These are phyloP conservation scores for Sceliomorpha sp. DNA, from an alignment of 2,888 invertebrate species.

Conservation along the genomic window DNA sequence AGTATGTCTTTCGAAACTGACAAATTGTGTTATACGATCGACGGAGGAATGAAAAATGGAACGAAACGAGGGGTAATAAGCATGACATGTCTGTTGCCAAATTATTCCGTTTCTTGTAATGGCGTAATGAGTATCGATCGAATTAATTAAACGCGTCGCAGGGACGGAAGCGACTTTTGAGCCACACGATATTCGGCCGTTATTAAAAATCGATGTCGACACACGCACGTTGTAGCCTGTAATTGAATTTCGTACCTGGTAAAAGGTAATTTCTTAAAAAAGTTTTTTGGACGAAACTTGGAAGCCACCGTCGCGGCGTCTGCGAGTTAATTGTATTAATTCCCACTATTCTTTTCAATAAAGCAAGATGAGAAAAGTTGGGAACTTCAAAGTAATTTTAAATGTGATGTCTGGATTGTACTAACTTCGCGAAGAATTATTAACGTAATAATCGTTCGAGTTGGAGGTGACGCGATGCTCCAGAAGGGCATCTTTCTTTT, in stretches of 20 bases:
- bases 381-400: conserved; percentile 33
- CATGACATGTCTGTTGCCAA: too few species aligned
- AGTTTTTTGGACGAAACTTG: conserved; percentile 29
- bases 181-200: too few species aligned
- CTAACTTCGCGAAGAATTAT: conserved; percentile 27
- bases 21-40: too few species aligned
- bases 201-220: too few species aligned
- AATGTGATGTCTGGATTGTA: conserved; percentile 26
- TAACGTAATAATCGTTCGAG: conserved; percentile 13
- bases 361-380: conserved; percentile 37
- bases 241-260: not conserved
- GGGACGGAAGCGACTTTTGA: too few species aligned
- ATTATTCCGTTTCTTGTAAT: too few species aligned
- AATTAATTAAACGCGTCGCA: too few species aligned
- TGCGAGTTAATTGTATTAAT: conserved; percentile 40
- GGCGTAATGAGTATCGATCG: too few species aligned
- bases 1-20: too few species aligned
- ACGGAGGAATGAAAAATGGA: too few species aligned
- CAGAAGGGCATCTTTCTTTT: not conserved
- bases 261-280: conserved; percentile 20
- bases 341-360: conserved; percentile 34
- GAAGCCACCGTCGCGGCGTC: conserved; percentile 20
- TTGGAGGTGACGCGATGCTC: conserved; percentile 6
- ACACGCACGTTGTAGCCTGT: too few species aligned
- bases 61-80: too few species aligned